phyloP scores from a whole-genome alignment of 2,888 invertebrate species.

The Megalurothrips usitatus region DNA sequence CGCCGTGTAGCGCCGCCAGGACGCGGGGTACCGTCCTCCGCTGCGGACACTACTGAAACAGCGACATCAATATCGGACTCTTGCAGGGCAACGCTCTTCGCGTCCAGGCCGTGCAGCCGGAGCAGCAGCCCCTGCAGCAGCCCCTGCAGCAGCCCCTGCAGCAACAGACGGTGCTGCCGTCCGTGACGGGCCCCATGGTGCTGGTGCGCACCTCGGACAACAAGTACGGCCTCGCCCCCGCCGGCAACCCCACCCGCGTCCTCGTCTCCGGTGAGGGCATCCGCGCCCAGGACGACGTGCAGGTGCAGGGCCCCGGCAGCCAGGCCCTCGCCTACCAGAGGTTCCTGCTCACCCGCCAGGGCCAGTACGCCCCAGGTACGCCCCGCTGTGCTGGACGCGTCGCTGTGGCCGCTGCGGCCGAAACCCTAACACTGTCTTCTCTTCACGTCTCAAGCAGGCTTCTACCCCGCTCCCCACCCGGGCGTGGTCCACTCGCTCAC shows the following conservation, averaged over 20 bases:
- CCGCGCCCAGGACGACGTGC: conserved; percentile 11
- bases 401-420: no score
- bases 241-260: not conserved
- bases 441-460: not conserved
- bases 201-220: conserved; percentile 13
- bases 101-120: not conserved
- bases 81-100: not conserved
- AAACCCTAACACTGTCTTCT: no score
- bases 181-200: not conserved
- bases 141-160: not conserved
- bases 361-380: not conserved
- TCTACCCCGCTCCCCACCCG: conserved; percentile 14
- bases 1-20: no score
- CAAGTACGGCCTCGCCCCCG: conserved; percentile 11
- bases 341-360: conserved; percentile 11
- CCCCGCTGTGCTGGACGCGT: not conserved
- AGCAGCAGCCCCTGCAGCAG: not conserved
- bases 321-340: conserved; percentile 4
- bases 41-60: no score
- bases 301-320: conserved; percentile 3
- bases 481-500: conserved; percentile 4
- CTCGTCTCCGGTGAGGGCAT: conserved; percentile 14
- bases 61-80: not conserved
- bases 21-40: no score
- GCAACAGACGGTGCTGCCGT: conserved; percentile 4